Evolutionary conservation across 2,888 invertebrate species (phyloP).

Genomic region (Acleris emargana): DNA sequence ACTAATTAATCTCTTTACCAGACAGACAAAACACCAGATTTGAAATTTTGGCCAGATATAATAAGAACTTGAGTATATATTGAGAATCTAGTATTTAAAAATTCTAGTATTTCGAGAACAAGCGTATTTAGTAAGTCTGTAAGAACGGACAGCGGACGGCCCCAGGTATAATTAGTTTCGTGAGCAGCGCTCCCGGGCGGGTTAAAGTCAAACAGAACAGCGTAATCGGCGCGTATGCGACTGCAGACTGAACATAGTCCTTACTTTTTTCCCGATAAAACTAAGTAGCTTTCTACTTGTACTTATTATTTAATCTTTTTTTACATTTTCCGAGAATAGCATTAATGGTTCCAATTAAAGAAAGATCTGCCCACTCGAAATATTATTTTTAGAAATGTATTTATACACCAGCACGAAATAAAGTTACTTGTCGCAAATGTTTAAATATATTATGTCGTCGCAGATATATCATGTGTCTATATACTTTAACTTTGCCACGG

Average conservation of each 20-base stretch:
- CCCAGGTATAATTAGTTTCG: slow-evolving; percentile 75
- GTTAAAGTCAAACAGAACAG: slow-evolving; percentile 72
- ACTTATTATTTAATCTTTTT: neutral
- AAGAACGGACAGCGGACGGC: slow-evolving; percentile 62
- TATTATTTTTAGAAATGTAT: no score
- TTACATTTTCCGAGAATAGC: neutral
- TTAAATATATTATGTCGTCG: no score
- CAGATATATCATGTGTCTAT: no score
- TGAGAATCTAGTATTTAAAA: no score
- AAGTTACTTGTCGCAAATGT: no score
- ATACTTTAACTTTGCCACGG: no score
- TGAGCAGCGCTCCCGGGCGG: slow-evolving; percentile 55
- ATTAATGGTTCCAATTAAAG: neutral
- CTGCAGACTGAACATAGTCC: slow-evolving; percentile 9
- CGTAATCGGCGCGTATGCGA: slow-evolving; percentile 54
- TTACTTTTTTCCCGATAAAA: neutral
- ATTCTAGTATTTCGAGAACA: slow-evolving; percentile 1
- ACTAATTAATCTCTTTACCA: no score
- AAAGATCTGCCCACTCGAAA: neutral
- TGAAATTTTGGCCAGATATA: no score
- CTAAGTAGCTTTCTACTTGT: neutral
- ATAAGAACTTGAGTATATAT: no score
- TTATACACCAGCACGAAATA: no score
- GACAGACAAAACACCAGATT: no score
- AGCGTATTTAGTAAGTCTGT: slow-evolving; percentile 59